phyloP scores from a whole-genome alignment of 1,140 invertebrate genomes.

The Aradophagus sp. region DNA sequence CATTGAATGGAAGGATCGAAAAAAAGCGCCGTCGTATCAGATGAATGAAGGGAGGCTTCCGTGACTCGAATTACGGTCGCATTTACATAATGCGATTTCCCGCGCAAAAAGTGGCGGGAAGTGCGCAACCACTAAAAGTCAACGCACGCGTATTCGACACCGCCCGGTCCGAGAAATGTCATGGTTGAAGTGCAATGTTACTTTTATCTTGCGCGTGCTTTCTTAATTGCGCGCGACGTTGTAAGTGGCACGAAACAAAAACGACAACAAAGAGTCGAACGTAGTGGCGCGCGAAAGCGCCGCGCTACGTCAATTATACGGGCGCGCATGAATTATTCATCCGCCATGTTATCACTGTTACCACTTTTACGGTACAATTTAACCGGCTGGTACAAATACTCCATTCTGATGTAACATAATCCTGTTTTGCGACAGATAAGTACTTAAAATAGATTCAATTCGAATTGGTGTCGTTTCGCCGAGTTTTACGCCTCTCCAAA shows the following conservation, averaged over 20 bases:
- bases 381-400: constrained; percentile 40
- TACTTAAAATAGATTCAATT: too few relatives aligned
- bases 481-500: too few relatives aligned
- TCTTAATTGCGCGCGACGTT: constrained; percentile 12
- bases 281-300: constrained; percentile 20
- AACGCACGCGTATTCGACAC: constrained; percentile 7
- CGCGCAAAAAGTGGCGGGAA: neutral
- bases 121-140: constrained; percentile 8
- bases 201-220: constrained; percentile 5
- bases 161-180: constrained; percentile 30
- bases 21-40: neutral
- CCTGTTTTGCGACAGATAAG: constrained; percentile 41
- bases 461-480: too few relatives aligned
- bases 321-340: constrained; percentile 30
- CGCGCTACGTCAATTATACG: constrained; percentile 32
- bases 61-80: constrained; percentile 9
- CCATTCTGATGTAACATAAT: constrained; percentile 46
- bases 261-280: constrained; percentile 20
- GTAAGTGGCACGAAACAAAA: constrained; percentile 23
- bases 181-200: constrained; percentile 58
- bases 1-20: too few relatives aligned
- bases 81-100: constrained; percentile 20
- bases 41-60: neutral
- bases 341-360: constrained; percentile 37
- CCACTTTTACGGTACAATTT: constrained; percentile 35